These are phyloP conservation scores for Megaceryle alcyon DNA, from an alignment of 2,797 vertebrate species.

Conservation along the genomic window DNA sequence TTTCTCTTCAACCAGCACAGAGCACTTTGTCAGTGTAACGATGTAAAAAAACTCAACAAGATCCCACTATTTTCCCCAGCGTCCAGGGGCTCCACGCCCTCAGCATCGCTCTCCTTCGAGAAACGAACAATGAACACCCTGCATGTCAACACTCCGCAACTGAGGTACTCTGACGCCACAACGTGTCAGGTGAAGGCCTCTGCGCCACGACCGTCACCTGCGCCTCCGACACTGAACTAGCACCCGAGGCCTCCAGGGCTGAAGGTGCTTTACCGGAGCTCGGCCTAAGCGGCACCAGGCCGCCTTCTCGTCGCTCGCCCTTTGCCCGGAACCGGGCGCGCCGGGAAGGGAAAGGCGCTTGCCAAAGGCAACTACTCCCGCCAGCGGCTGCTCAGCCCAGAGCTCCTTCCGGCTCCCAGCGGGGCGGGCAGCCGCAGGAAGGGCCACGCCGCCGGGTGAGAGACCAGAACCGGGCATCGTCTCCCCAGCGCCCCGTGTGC, in stretches of 20 bases:
- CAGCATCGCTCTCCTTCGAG: neutral
- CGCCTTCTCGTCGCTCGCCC: neutral
- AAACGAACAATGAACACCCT: neutral
- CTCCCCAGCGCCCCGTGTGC: too few species aligned
- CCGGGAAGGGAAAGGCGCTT: too few species aligned
- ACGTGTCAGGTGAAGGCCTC: too few species aligned
- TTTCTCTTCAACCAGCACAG: slow-evolving; percentile 18
- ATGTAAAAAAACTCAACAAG: neutral
- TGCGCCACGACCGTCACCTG: neutral
- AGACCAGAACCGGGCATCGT: too few species aligned
- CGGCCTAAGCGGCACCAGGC: neutral
- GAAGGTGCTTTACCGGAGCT: neutral
- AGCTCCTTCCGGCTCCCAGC: neutral
- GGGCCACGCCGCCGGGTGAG: neutral
- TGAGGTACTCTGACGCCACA: neutral
- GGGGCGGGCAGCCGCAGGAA: too few species aligned
- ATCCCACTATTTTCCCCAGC: neutral
- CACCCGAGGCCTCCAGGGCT: neutral
- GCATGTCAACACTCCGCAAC: neutral
- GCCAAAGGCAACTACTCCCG: neutral
- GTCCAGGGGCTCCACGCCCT: neutral
- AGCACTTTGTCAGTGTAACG: neutral
- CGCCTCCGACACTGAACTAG: neutral
- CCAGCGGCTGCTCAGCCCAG: too few species aligned
- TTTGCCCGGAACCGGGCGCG: too few species aligned